Conservation (phyloP, 2,888 invertebrate genomes). For the Calameuta idolon region DNA sequence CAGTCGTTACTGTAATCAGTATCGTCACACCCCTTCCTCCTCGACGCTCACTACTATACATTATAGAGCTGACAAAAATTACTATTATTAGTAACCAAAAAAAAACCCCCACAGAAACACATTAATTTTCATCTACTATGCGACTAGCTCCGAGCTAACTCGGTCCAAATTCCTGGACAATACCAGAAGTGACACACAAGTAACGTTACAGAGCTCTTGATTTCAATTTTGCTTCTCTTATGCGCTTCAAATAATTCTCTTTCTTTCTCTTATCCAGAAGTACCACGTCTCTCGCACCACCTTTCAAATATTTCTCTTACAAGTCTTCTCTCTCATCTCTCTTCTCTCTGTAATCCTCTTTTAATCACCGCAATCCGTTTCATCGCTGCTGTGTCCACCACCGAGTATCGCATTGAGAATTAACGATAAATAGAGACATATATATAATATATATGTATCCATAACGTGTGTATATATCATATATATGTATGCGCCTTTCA, state of each 20-base stretch:
- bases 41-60: not conserved
- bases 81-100: not conserved
- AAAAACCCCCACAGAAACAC: not conserved
- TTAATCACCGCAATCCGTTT: not conserved
- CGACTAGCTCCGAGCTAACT: not conserved
- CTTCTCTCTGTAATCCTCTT: slow-evolving; percentile 8
- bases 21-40: not conserved
- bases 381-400: not conserved
- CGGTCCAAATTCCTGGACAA: not conserved
- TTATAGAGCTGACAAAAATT: not conserved
- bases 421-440: slow-evolving; percentile 1
- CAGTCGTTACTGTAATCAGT: not conserved
- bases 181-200: not conserved
- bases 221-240: slow-evolving; percentile 50
- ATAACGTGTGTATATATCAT: not conserved
- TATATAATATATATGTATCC: not conserved
- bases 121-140: not conserved
- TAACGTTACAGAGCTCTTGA: slow-evolving; percentile 38
- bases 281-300: slow-evolving; percentile 18
- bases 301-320: slow-evolving; percentile 1
- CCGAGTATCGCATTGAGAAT: not conserved
- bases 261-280: slow-evolving; percentile 16
- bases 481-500: slow-evolving; percentile 20
- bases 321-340: slow-evolving; percentile 14
- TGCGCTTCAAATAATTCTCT: slow-evolving; percentile 24